Conservation (phyloP, 2,888 invertebrate species). For the Pseudanteris insignis region DNA sequence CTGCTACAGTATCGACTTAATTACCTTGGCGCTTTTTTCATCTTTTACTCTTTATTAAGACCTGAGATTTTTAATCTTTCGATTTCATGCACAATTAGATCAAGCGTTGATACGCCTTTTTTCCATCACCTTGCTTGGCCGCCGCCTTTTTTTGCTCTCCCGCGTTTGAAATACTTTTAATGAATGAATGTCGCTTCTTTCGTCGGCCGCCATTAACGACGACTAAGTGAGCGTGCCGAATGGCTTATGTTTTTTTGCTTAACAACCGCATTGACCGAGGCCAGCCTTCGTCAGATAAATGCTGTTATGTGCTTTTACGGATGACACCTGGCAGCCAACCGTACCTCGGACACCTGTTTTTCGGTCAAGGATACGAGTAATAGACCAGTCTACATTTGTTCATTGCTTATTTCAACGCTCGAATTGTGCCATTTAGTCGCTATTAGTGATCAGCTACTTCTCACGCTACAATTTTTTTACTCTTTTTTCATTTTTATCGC, state of each 20-base stretch:
- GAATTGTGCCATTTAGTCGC: conserved; percentile 1
- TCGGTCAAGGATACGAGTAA: conserved; percentile 24
- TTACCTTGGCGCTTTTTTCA: conserved; percentile 40
- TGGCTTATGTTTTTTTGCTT: conserved; percentile 28
- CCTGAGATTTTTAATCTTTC: conserved; percentile 37
- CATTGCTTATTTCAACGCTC: conserved; percentile 8
- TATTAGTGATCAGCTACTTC: background rate
- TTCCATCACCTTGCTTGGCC: background rate
- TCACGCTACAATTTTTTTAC: too few species aligned
- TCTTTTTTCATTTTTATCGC: too few species aligned
- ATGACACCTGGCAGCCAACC: conserved; percentile 37
- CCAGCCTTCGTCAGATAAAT: conserved; percentile 4
- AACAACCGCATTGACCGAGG: conserved; percentile 20
- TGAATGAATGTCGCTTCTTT: conserved; percentile 10
- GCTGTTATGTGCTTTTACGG: conserved; percentile 16
- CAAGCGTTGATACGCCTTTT: background rate
- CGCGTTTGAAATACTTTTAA: conserved; percentile 2
- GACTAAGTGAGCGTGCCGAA: conserved; percentile 35
- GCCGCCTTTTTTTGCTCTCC: background rate
- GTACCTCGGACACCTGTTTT: conserved; percentile 38
- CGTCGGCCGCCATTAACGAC: conserved; percentile 15
- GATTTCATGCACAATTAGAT: too few species aligned
- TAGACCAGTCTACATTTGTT: conserved; percentile 15
- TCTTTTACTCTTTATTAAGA: conserved; percentile 10
- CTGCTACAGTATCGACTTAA: conserved; percentile 45